Evolutionary conservation across 2,113 vertebrate species (phyloP).

Genomic region (Marcusenius ussheri): DNA sequence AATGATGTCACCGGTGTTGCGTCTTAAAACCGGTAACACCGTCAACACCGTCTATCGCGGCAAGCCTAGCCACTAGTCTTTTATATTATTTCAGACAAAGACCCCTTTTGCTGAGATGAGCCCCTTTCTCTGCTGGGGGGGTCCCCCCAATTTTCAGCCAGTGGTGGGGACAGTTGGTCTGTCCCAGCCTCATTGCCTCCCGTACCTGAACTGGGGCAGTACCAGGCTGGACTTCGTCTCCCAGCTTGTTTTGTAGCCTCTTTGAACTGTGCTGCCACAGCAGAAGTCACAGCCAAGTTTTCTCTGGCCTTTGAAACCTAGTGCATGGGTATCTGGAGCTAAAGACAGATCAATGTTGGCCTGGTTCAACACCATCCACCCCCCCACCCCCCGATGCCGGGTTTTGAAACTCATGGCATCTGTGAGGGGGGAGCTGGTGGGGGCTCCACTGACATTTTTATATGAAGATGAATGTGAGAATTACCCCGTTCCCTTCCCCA

Average conservation of each 20-base stretch:
- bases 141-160: neutral
- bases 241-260: neutral
- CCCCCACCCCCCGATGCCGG: neutral
- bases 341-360: neutral
- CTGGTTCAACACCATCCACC: neutral
- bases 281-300: neutral
- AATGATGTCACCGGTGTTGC: no score
- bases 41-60: no score
- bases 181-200: neutral
- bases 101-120: neutral
- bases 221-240: neutral
- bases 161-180: neutral
- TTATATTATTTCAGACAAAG: neutral
- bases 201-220: neutral
- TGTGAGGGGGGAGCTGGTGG: neutral
- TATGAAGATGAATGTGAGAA: constrained; percentile 8
- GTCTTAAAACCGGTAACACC: no score
- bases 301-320: neutral
- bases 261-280: neutral
- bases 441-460: neutral
- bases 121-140: neutral
- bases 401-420: neutral
- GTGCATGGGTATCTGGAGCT: neutral
- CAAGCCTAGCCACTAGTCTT: neutral
- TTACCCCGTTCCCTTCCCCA: neutral